phyloP scores from a whole-genome alignment of 92 coral and sea anemone species.

The Muricea muricata region DNA sequence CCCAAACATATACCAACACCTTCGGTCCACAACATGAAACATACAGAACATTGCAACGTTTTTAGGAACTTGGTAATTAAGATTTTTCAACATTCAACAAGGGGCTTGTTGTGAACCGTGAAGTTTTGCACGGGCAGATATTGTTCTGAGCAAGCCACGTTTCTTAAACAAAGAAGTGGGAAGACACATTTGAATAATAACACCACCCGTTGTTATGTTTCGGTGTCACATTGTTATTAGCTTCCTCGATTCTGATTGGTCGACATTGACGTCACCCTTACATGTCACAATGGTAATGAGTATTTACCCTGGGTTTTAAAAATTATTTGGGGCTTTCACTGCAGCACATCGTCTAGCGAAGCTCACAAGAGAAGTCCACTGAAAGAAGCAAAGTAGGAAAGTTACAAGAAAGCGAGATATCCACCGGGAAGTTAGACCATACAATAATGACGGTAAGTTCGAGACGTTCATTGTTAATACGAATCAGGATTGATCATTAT shows the following conservation, averaged over 20 bases:
- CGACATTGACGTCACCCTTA: conserved; percentile 36
- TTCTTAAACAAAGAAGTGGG: conserved; percentile 32
- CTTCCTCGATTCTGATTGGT: conserved; percentile 26
- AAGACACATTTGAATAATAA: conserved; percentile 14
- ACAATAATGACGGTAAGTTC: conserved; percentile 3
- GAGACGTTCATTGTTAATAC: background rate
- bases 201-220: conserved; percentile 19
- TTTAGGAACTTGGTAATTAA: background rate
- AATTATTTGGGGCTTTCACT: conserved; percentile 6
- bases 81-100: background rate
- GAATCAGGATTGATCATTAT: background rate
- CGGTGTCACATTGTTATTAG: conserved; percentile 8
- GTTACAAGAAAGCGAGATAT: background rate
- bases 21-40: background rate
- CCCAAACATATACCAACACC: background rate
- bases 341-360: conserved; percentile 17
- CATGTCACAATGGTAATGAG: conserved; percentile 37
- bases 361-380: background rate
- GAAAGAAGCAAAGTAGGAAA: background rate
- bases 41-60: background rate
- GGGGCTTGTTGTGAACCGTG: background rate
- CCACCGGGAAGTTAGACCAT: background rate
- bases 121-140: conserved; percentile 17
- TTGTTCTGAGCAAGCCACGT: conserved; percentile 37
- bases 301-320: conserved; percentile 41